Conservation (phyloP, 2,113 vertebrate genomes). For the Numida meleagris region DNA sequence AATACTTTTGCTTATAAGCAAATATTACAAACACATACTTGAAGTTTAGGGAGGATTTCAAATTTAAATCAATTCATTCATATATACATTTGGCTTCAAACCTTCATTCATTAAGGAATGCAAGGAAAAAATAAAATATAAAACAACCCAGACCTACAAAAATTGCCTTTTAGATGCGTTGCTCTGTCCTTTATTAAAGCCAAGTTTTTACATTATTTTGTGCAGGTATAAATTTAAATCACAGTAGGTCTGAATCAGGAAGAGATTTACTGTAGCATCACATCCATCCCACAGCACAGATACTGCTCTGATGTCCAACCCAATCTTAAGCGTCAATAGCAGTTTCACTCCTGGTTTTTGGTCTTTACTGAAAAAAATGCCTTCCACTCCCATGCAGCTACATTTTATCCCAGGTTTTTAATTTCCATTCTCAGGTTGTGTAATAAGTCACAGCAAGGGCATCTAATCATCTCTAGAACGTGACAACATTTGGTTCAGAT, state of each 20-base stretch:
- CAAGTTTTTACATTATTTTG: neutral
- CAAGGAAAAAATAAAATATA: neutral
- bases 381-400: slow-evolving; percentile 19
- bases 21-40: neutral
- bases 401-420: slow-evolving; percentile 69
- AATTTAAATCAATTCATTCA: neutral
- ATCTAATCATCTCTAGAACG: slow-evolving; percentile 75
- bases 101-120: neutral
- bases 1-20: neutral
- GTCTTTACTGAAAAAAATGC: slow-evolving; percentile 17
- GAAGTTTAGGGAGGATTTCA: neutral
- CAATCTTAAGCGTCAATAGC: neutral
- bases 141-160: rapidly evolving
- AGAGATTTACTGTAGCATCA: neutral
- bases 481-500: slow-evolving; percentile 79
- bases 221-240: neutral
- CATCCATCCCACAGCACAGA: neutral
- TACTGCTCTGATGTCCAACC: neutral
- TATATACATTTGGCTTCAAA: neutral
- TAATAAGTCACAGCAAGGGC: slow-evolving; percentile 72
- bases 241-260: neutral
- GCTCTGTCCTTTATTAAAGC: neutral
- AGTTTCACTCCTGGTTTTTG: neutral
- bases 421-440: slow-evolving; percentile 50
- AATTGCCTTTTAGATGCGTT: neutral